Evolutionary conservation across 2,888 invertebrate genomes (phyloP).

Genomic region (Drosophila incognita): DNA sequence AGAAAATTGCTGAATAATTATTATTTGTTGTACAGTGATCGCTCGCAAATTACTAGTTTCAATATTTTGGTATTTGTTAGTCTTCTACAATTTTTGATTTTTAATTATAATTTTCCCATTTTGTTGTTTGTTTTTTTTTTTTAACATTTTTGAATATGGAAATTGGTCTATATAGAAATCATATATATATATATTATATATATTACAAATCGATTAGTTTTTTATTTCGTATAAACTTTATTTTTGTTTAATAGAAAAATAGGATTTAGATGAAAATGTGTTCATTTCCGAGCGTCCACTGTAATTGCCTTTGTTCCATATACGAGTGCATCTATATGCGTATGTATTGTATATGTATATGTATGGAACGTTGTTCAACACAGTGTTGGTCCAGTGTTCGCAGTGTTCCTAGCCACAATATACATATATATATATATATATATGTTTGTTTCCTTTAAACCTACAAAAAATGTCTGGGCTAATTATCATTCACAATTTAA

Average conservation of each 20-base stretch:
- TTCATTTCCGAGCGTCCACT: constrained; percentile 12
- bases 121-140: neutral
- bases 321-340: neutral
- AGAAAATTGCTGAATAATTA: constrained; percentile 2
- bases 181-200: constrained; percentile 2
- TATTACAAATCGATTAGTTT: constrained; percentile 4
- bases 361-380: constrained; percentile 29
- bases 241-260: constrained; percentile 2
- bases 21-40: constrained; percentile 8
- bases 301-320: neutral
- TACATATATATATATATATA: neutral
- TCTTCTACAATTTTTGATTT: neutral
- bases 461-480: constrained; percentile 11
- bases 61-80: neutral
- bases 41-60: neutral
- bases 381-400: constrained; percentile 55
- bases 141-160: neutral
- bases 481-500: constrained; percentile 14
- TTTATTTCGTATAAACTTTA: neutral
- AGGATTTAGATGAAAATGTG: neutral
- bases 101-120: neutral
- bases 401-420: constrained; percentile 15
- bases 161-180: constrained; percentile 16
- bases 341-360: constrained; percentile 18
- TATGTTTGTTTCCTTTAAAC: neutral